Evolutionary conservation across 2,797 vertebrate genomes (phyloP), one percentile per base, ranked within the genome.

Genomic region (Psittacula derbiana): DNA sequence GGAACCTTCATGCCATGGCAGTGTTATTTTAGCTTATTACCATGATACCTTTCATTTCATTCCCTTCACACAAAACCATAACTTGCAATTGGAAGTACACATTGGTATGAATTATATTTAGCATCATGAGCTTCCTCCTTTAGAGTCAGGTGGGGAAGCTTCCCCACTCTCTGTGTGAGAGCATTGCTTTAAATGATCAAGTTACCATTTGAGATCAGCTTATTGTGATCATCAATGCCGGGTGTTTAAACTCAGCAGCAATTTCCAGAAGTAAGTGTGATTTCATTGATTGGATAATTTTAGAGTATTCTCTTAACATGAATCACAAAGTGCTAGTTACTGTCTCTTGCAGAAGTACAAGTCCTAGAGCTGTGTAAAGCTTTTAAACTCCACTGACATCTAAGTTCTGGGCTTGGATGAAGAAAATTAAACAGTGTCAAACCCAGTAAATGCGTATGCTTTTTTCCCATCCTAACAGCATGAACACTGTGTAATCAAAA

Each of bases 231-330:
- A 10, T 85, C 70, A 71, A 75, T 71, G 44, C 78, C 21, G 47
- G 18, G 31, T 75, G 80, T 73, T 95, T 65, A 70, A 95, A 96
- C 62, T 87, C 81, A 83, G 72, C 62, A 89, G 60, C 53, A 46
- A 57, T 88, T 96, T 94, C 89, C 80, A 95, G 58, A 95, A 95
- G 19, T 61, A 85, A 65, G 81, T 87, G 43, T 76, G 86, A 92
- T 82, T 95, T 87, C 69, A 93, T 66, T 90, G 94, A 96, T 62
- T 89, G 71, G 92, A 90, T 95, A 95, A 96, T 96, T 96, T 95
- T 86, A 94, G 89, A 83, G 88, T 76, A 84, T 89, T 95, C 81
- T 92, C 80, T 80, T 82, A 78, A 80, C 16, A 57, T 31, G 69
- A 91, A 84, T 55, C 76, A 90, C 89, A 89, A 95, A 81, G 88